Evolutionary conservation across 1,140 invertebrate species (phyloP), one percentile per base, ranked within the genome.

Genomic region (Drosophila gunungcola): DNA sequence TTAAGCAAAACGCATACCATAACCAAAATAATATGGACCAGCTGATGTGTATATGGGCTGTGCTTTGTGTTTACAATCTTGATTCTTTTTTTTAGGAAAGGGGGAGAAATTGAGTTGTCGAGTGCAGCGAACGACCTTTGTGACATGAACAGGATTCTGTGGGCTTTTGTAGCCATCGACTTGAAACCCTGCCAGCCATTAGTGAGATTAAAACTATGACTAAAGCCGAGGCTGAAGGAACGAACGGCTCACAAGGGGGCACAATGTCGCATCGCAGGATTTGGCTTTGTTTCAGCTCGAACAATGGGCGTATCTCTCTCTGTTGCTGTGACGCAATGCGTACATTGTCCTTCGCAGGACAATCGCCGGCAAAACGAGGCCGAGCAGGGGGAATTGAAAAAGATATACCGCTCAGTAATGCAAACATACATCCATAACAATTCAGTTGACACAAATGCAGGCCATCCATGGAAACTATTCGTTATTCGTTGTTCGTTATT

Each of bases 131-230:
- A 58, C 65, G 46, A 77, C 73, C 74, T 77, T 77, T 65, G 43
- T 67, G 72, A 76, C 72, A 75, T 67, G 48, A 67, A 53, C 27
- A 49, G 39, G 39, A 42, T 39, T 21, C 21, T 29, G 25, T 53
- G 60, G 7, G 29, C 42, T 13, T 53, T 69, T 70, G 68, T 48
- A 13, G 36, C 64, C 68, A 70, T 52, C n/a, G 52, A 67, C 68
- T 52, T 57, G 36, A 52, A 65, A 39, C 38, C 53, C 42, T 41
- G 36, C 53, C 53, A 80, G 83, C 83, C 84, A 88, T 88, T 88
- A 88, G 83, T 88, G 83, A 89, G 84, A 88, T 88, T 88, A 88
- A 88, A 88, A 88, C 83, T 88, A 86, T 79, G 72, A 54, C 65
- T 68, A 57, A 69, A 73, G 48, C 62, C 2, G 16, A 13, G 36